Evolutionary conservation across 2,888 invertebrate genomes (phyloP).

Genomic region (Entomobrya proxima): DNA sequence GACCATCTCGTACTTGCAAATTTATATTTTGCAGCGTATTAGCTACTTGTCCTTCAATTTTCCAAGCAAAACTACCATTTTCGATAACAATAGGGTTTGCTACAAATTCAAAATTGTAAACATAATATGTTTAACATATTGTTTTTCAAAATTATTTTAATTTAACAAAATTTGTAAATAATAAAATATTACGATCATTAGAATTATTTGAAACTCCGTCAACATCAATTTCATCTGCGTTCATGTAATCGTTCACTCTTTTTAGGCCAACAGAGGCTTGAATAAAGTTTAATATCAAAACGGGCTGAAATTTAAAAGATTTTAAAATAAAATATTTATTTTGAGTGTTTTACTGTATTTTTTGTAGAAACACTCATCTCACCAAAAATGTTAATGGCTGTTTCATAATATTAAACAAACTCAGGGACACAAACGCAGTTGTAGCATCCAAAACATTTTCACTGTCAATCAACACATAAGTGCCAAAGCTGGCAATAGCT

Average conservation of each 20-base stretch:
- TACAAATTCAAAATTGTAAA: neutral
- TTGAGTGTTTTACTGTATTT: neutral
- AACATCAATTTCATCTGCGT: constrained; percentile 80
- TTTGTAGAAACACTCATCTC: too few species aligned
- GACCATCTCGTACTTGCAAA: constrained; percentile 83
- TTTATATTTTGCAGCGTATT: constrained; percentile 83
- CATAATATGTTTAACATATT: neutral
- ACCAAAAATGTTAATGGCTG: constrained; percentile 88
- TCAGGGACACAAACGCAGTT: constrained; percentile 90
- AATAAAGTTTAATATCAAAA: constrained; percentile 50
- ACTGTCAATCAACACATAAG: constrained; percentile 85
- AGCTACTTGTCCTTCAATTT: constrained; percentile 77
- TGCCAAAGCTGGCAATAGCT: constrained; percentile 87
- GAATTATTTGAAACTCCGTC: constrained; percentile 76
- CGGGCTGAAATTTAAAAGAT: constrained; percentile 32
- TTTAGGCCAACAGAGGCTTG: constrained; percentile 79
- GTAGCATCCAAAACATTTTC: constrained; percentile 87
- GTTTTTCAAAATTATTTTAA: neutral
- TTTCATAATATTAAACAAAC: constrained; percentile 91
- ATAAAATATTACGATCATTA: constrained; percentile 61
- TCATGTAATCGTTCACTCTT: constrained; percentile 80
- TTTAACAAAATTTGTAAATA: too few species aligned
- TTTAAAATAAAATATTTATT: neutral
- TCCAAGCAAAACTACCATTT: constrained; percentile 94
- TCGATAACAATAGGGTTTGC: constrained; percentile 85